Conservation (phyloP, 1,140 invertebrate genomes). For the Bemisia tabaci region DNA sequence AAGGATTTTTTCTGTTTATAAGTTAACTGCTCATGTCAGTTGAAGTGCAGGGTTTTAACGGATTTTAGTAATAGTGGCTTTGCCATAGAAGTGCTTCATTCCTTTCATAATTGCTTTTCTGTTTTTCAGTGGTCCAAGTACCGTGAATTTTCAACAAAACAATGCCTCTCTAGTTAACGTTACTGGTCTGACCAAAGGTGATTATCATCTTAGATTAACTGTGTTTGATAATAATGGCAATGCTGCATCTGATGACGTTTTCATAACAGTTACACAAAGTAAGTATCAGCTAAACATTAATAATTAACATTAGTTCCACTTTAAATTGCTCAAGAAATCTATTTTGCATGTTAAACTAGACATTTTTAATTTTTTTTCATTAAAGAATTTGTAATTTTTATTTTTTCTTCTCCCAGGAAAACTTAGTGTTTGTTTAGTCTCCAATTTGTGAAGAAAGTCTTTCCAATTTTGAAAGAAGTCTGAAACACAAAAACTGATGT, state of each 20-base stretch:
- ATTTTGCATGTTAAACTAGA: not conserved
- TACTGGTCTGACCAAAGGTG: slow-evolving; percentile 64
- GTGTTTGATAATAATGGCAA: slow-evolving; percentile 76
- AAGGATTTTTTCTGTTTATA: too few species aligned
- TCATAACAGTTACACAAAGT: slow-evolving; percentile 82
- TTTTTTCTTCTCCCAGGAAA: not conserved
- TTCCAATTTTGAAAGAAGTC: too few species aligned
- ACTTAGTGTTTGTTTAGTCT: too few species aligned
- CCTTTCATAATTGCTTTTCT: too few species aligned
- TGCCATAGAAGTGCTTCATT: too few species aligned
- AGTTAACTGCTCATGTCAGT: too few species aligned
- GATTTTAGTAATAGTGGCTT: too few species aligned
- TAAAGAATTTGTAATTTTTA: not conserved
- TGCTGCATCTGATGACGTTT: slow-evolving; percentile 50
- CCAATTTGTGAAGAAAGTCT: too few species aligned
- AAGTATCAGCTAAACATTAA: slow-evolving; percentile 33
- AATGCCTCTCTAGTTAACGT: slow-evolving; percentile 56
- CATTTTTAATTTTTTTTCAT: not conserved
- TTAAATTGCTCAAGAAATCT: slow-evolving; percentile 9
- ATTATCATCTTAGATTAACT: slow-evolving; percentile 68
- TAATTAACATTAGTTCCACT: slow-evolving; percentile 1
- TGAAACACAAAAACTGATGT: too few species aligned
- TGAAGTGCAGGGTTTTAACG: too few species aligned
- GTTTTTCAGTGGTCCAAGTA: slow-evolving; percentile 37
- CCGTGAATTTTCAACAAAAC: slow-evolving; percentile 30